Evolutionary conservation across 2,888 invertebrate genomes (phyloP).

Genomic region (Monochamus alternatus): DNA sequence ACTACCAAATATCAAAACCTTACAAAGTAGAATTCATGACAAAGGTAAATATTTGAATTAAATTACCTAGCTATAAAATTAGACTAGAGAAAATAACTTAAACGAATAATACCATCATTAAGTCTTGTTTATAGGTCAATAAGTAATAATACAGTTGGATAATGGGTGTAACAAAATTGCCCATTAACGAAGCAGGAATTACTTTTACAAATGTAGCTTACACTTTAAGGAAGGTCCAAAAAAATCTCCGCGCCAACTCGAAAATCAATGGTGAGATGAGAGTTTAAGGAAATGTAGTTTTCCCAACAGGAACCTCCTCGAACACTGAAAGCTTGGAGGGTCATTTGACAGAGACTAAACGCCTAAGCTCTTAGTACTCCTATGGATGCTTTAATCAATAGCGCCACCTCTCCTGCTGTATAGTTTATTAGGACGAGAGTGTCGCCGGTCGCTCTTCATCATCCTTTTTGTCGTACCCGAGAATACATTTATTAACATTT

Average conservation of each 20-base stretch:
- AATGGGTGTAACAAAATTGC: too few relatives aligned
- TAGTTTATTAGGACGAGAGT: conserved; percentile 16
- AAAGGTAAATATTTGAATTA: too few relatives aligned
- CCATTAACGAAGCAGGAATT: too few relatives aligned
- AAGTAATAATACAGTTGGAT: too few relatives aligned
- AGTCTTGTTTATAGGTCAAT: too few relatives aligned
- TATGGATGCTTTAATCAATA: conserved; percentile 34
- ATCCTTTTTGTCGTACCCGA: conserved; percentile 14
- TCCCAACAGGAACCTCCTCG: conserved; percentile 11
- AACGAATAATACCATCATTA: too few relatives aligned
- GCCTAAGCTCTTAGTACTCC: conserved; percentile 21
- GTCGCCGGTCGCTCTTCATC: conserved; percentile 22
- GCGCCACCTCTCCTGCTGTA: background rate
- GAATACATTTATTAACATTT: conserved; percentile 22
- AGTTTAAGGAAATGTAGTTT: conserved; percentile 28
- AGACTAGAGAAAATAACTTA: too few relatives aligned
- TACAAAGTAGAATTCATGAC: too few relatives aligned
- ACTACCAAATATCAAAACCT: too few relatives aligned
- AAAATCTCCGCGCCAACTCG: background rate
- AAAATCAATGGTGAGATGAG: conserved; percentile 19
- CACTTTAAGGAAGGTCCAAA: background rate
- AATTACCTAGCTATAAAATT: too few relatives aligned
- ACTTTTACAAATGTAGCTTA: too few relatives aligned
- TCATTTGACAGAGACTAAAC: conserved; percentile 29
- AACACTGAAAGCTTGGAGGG: conserved; percentile 27